phyloP scores from a whole-genome alignment of 92 coral and sea anemone species.

The Phenganax stokvisi region DNA sequence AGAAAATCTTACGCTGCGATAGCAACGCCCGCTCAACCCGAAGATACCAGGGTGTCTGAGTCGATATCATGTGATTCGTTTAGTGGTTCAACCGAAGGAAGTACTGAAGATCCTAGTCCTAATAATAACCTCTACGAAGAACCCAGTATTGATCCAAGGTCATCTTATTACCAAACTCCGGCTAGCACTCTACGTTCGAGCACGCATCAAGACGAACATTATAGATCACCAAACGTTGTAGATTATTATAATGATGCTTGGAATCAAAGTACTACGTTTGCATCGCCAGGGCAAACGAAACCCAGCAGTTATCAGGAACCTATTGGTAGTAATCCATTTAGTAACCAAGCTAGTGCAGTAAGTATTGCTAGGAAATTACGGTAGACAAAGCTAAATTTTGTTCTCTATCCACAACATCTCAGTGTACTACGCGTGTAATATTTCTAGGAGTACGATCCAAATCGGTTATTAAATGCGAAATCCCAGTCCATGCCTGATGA shows the following conservation, averaged over 20 bases:
- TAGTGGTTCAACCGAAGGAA: conserved; percentile 16
- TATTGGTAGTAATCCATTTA: background rate
- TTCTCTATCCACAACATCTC: background rate
- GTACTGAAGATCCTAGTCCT: conserved; percentile 8
- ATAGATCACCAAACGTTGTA: conserved; percentile 11
- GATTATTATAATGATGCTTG: conserved; percentile 26
- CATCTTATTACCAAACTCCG: conserved; percentile 28
- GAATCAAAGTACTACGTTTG: conserved; percentile 19
- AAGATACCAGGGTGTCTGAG: background rate
- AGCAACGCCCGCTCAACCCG: background rate
- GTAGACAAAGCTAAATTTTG: background rate
- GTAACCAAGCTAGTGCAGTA: background rate
- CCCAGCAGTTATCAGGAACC: conserved; percentile 4
- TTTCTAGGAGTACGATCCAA: conserved; percentile 21
- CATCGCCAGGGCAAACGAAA: background rate
- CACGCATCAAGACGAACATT: conserved; percentile 10
- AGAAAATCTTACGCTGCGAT: background rate
- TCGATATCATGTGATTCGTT: conserved; percentile 20
- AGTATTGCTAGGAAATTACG: background rate
- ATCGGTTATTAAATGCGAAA: conserved; percentile 4
- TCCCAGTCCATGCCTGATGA: background rate
- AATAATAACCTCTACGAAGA: conserved; percentile 1
- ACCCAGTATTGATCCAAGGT: background rate
- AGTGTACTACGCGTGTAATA: background rate
- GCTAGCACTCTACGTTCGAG: background rate